phyloP scores from a whole-genome alignment of 2,113 vertebrate species.

The Sula dactylatra region DNA sequence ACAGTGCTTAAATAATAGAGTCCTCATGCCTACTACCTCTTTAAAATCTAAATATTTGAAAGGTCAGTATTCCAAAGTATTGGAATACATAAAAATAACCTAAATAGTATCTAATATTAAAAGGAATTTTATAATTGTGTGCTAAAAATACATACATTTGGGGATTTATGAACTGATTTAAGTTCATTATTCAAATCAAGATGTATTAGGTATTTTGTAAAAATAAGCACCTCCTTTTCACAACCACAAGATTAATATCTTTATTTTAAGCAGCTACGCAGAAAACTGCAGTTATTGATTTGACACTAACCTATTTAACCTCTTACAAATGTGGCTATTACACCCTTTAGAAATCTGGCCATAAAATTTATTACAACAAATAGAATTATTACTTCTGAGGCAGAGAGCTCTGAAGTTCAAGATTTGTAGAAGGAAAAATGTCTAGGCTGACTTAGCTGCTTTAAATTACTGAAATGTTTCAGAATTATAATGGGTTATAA shows the following conservation, averaged over 20 bases:
- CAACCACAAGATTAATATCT: background rate
- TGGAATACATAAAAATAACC: background rate
- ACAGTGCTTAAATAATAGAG: constrained; percentile 26
- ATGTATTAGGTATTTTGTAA: background rate
- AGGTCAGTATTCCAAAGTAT: background rate
- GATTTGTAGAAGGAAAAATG: background rate
- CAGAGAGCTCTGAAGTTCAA: background rate
- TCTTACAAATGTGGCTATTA: background rate
- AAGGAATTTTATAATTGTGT: background rate
- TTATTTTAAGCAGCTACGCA: background rate
- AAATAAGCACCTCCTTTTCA: background rate
- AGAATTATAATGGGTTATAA: background rate
- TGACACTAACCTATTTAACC: background rate
- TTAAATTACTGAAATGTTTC: background rate
- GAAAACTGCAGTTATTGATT: background rate
- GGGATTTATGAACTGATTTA: background rate
- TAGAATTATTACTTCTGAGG: background rate
- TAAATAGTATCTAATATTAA: background rate
- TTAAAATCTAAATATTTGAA: background rate
- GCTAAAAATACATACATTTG: background rate
- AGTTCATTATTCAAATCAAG: background rate
- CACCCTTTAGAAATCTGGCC: background rate
- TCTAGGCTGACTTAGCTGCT: background rate
- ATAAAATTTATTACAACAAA: background rate
- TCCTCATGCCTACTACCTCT: background rate